These are phyloP conservation scores for Thunnus maccoyii DNA, from an alignment of 2,113 vertebrate species.

Conservation along the genomic window DNA sequence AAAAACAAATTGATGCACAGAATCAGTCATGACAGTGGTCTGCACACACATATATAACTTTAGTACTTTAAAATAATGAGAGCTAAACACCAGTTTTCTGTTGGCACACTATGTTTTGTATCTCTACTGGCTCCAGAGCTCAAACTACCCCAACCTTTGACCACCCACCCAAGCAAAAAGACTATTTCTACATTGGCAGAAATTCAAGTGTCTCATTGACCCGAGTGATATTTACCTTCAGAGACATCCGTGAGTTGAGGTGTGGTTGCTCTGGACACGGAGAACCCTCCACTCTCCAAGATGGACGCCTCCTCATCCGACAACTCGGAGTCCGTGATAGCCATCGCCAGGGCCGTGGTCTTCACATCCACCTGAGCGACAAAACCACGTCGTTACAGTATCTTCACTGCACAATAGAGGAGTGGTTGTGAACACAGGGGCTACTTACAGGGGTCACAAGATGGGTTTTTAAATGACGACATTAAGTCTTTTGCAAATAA, in stretches of 20 bases:
- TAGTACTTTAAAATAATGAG: too few relatives aligned
- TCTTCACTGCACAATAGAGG: background rate
- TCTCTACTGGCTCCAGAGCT: background rate
- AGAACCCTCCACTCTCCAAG: conserved; percentile 97
- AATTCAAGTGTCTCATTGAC: background rate
- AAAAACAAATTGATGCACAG: too few relatives aligned
- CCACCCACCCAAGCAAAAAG: background rate
- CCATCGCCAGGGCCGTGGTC: conserved; percentile 95
- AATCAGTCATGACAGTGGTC: too few relatives aligned
- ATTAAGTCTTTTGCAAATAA: too few relatives aligned
- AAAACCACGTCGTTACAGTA: background rate
- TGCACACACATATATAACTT: too few relatives aligned
- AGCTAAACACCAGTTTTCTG: too few relatives aligned
- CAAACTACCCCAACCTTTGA: background rate
- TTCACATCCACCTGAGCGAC: conserved; percentile 81
- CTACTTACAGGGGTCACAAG: too few relatives aligned
- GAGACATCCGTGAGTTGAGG: conserved; percentile 95
- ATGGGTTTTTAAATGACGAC: too few relatives aligned
- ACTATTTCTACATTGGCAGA: background rate
- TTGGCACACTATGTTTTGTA: background rate
- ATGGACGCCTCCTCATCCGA: conserved; percentile 98
- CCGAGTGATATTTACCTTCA: conserved; percentile 86
- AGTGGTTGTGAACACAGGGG: too few relatives aligned
- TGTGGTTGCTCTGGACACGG: conserved; percentile 96
- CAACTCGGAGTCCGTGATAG: conserved; percentile 98